Percentiles rank a stretch among this genome's conserved stretches.
Evolutionary conservation across 1,140 invertebrate genomes (phyloP).

Genomic region (Drosophila ercepeae): DNA sequence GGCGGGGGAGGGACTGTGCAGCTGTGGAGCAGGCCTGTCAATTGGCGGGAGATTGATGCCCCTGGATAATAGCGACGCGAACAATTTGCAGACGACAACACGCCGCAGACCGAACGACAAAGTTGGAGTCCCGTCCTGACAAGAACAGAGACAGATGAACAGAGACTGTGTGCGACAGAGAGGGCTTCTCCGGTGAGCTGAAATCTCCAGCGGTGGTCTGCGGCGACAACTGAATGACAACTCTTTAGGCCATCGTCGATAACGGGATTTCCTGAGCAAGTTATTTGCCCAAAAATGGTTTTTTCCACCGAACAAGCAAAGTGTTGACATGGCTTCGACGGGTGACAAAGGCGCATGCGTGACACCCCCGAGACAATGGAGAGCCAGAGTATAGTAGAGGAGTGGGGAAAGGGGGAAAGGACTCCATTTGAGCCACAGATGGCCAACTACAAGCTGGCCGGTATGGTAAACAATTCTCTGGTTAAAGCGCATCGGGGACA

Average conservation of each 20-base stretch:
- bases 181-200: slow-evolving; percentile 11
- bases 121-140: slow-evolving; percentile 21
- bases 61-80: slow-evolving; percentile 81
- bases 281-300: slow-evolving; percentile 78
- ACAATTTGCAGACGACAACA: slow-evolving; percentile 80
- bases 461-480: slow-evolving; percentile 66
- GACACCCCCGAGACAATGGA: slow-evolving; percentile 49
- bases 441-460: slow-evolving; percentile 1
- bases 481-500: slow-evolving; percentile 44
- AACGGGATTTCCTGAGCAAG: slow-evolving; percentile 64
- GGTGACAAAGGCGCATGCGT: slow-evolving; percentile 77
- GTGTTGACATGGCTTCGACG: slow-evolving; percentile 66
- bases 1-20: not conserved
- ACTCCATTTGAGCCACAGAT: slow-evolving; percentile 8
- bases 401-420: not conserved
- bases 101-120: slow-evolving; percentile 43
- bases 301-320: slow-evolving; percentile 33
- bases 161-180: slow-evolving; percentile 11
- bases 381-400: not conserved
- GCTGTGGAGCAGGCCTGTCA: slow-evolving; percentile 52
- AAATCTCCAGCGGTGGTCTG: slow-evolving; percentile 63
- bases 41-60: slow-evolving; percentile 76
- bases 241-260: slow-evolving; percentile 62
- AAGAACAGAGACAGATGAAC: slow-evolving; percentile 4
- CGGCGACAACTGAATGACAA: slow-evolving; percentile 74